Base-by-base conservation (phyloP, 2,797 vertebrate species). In the Pangasius krempfi region DNA sequence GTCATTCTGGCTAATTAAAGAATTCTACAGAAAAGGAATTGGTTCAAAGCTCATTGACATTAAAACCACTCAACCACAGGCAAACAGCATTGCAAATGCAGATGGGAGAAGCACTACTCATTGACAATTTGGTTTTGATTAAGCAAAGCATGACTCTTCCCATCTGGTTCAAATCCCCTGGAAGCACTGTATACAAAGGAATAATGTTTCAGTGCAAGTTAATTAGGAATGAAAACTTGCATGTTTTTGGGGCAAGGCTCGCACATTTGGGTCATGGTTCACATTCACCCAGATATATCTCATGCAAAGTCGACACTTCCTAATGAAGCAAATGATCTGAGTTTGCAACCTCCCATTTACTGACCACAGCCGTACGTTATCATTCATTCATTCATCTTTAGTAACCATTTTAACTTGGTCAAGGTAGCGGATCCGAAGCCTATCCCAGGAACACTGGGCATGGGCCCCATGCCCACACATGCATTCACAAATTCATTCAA, bases 151-250 rank as follows among this genome's bases (percentile, higher is more conserved):
- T 68, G 82, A 86, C 78, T 85, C 56, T 85, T 83, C 89, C 78
- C 75, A 58, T 44, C 78, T 78, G 76, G 89, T 66, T 91, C 68
- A 85, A 89, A 85, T 89, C 75, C 86, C 82, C 86, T 88, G 25
- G 33, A 87, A 89, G 89, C 85, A 76, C 56, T 87, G 58, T 90
- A 88, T 58, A 79, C 81, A 91, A 81, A 52, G 50, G n/a, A 68
- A 25, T 85, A 79, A 88, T 88, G 89, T 89, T 89, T 91, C 76
- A 90, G 84, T 81, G 72, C 83, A 85, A 88, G 82, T 90, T 90
- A 90, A 88, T 91, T 20, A 70, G 64, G 2, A 84, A 66, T 30
- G 4, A 52, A 84, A 84, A 22, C 16, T 30, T 50, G 1, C 27
- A 50, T 50, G 8, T 10, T 52, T 58, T 14, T 33, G 16, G 62